Conservation (phyloP, 2,888 invertebrate genomes). For the Reticulitermes lucifugus region DNA sequence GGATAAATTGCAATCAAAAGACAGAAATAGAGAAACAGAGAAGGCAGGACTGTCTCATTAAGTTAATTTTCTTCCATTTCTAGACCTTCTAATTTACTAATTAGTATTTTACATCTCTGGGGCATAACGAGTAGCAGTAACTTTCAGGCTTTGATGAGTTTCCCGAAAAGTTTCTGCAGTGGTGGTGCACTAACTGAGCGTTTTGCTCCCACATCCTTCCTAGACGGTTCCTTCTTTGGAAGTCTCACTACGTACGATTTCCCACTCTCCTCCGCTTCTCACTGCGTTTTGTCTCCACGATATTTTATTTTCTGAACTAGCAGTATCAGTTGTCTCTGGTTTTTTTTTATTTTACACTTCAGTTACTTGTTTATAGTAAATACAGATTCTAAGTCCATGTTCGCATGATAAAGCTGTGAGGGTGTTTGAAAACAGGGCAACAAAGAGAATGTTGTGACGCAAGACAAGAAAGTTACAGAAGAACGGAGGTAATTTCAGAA, state of each 20-base stretch:
- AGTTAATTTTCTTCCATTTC: slow-evolving; percentile 60
- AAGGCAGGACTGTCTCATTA: slow-evolving; percentile 56
- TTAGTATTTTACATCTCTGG: slow-evolving; percentile 60
- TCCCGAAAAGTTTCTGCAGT: slow-evolving; percentile 31
- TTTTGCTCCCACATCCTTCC: slow-evolving; percentile 20
- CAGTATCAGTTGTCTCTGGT: neutral
- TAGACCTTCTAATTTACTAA: slow-evolving; percentile 60
- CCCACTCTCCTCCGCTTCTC: neutral
- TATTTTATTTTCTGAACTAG: slow-evolving; percentile 1
- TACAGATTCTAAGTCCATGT: no score
- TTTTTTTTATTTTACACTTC: no score
- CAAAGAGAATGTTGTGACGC: no score
- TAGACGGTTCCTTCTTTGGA: slow-evolving; percentile 17
- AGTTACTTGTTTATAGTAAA: no score
- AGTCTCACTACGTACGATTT: neutral
- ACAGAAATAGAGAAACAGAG: slow-evolving; percentile 12
- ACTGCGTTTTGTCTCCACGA: neutral
- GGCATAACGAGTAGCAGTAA: slow-evolving; percentile 50
- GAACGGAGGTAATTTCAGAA: no score
- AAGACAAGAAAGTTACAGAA: no score
- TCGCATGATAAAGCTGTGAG: no score
- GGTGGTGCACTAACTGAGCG: slow-evolving; percentile 15
- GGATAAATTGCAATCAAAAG: slow-evolving; percentile 24
- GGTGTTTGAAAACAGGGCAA: no score
- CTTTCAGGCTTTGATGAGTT: slow-evolving; percentile 49